phyloP scores from a whole-genome alignment of 1,140 invertebrate species.

The Atta colombica region DNA sequence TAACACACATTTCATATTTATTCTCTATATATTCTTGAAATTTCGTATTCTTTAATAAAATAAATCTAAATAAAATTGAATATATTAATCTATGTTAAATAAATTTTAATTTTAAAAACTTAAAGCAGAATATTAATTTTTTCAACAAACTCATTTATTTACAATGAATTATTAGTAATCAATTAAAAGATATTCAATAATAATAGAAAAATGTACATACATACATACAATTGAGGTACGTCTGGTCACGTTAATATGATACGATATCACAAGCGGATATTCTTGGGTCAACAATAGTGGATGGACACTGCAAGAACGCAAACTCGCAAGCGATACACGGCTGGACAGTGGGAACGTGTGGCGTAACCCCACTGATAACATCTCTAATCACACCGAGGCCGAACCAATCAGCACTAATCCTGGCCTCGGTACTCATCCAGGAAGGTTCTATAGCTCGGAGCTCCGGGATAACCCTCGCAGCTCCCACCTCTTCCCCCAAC shows the following conservation, averaged over 20 bases:
- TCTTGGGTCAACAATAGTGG: conserved; percentile 48
- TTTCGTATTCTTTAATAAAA: not conserved
- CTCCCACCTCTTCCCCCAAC: conserved; percentile 15
- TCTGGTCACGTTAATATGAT: not conserved
- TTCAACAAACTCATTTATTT: not conserved
- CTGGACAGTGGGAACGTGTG: conserved; percentile 79
- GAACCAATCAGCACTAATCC: conserved; percentile 86
- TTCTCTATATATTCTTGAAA: not conserved
- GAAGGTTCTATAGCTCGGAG: conserved; percentile 81
- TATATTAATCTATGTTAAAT: not conserved
- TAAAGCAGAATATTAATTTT: not conserved
- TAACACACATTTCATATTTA: not conserved
- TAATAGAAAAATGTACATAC: not conserved
- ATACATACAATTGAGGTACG: not conserved
- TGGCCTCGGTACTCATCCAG: conserved; percentile 82
- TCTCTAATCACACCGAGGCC: conserved; percentile 86
- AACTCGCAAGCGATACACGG: conserved; percentile 81
- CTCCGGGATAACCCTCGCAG: conserved; percentile 78
- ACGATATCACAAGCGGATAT: conserved; percentile 26
- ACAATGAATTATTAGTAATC: not conserved
- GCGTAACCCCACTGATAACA: conserved; percentile 84
- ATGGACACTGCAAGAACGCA: conserved; percentile 79
- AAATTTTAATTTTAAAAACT: not conserved
- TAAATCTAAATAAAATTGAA: not conserved
- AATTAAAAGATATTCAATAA: not conserved